phyloP scores from a whole-genome alignment of 2,797 vertebrate genomes.

The Amblyopsis hoosieri region DNA sequence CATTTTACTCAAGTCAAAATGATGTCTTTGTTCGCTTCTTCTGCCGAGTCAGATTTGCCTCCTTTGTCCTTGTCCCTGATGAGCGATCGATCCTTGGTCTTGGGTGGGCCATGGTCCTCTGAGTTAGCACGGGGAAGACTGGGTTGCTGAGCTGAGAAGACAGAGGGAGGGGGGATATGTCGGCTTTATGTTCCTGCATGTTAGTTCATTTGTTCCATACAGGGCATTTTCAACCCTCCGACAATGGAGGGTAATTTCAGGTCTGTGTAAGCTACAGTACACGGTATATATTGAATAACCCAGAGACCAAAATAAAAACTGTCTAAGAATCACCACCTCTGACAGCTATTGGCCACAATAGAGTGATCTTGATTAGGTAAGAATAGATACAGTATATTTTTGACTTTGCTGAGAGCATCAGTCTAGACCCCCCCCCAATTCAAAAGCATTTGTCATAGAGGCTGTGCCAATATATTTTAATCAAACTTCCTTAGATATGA shows the following conservation, averaged over 20 bases:
- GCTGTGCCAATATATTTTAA: no score
- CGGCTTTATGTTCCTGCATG: background rate
- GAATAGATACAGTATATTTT: no score
- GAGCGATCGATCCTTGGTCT: constrained; percentile 72
- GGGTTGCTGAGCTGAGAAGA: constrained; percentile 67
- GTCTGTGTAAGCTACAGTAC: background rate
- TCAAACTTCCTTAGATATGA: no score
- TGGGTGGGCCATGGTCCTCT: constrained; percentile 77
- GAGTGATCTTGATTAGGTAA: background rate
- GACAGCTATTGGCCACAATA: background rate
- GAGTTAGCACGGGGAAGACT: constrained; percentile 76
- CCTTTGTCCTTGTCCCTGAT: constrained; percentile 75
- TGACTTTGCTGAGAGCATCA: no score
- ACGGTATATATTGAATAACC: no score
- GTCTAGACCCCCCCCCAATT: no score
- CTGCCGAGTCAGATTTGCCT: constrained; percentile 84
- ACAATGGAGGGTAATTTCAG: background rate
- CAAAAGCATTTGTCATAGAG: no score
- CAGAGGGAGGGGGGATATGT: background rate
- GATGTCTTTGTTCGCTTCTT: constrained; percentile 91
- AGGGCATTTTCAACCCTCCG: no score
- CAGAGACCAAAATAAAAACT: no score
- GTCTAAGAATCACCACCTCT: no score
- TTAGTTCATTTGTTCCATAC: background rate
- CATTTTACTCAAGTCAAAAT: constrained; percentile 86